A percentile compares a stretch with the other conserved stretches of the same genome.
Conservation (phyloP, 2,888 invertebrate genomes). For the Drosophila kuntzei region DNA sequence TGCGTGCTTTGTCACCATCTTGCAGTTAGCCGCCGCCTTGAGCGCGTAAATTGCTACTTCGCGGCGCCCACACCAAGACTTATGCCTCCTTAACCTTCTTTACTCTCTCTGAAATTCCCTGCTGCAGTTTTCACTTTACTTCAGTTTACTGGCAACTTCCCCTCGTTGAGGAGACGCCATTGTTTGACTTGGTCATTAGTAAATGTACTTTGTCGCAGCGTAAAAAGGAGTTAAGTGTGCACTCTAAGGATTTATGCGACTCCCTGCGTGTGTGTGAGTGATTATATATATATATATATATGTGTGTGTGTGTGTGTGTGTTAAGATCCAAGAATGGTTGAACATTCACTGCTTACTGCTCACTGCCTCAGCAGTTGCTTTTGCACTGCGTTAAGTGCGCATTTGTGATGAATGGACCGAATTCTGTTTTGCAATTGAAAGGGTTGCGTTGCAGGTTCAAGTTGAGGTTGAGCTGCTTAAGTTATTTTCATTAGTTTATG, state of each 20-base stretch:
- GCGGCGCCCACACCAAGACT: conserved; percentile 43
- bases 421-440: conserved; percentile 60
- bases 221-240: conserved; percentile 81
- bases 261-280: conserved; percentile 16
- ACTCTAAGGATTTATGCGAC: conserved; percentile 78
- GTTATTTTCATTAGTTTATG: conserved; percentile 23
- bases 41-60: conserved; percentile 79
- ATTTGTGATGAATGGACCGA: conserved; percentile 65
- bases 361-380: conserved; percentile 37
- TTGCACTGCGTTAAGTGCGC: conserved; percentile 70
- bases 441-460: conserved; percentile 7
- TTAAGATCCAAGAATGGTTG: conserved; percentile 36
- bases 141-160: conserved; percentile 51
- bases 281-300: conserved; percentile 6
- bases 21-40: conserved; percentile 61
- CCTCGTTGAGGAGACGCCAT: conserved; percentile 50
- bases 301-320: conserved; percentile 30
- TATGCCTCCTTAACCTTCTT: conserved; percentile 1
- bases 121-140: conserved; percentile 60
- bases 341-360: conserved; percentile 32
- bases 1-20: conserved; percentile 75
- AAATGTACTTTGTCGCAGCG: conserved; percentile 80
- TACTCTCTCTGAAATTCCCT: neutral
- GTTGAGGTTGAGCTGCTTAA: conserved; percentile 20
- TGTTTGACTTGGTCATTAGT: conserved; percentile 82